Evolutionary conservation across 2,797 vertebrate species (phyloP).

Genomic region (Mormyrus hasselquistii): DNA sequence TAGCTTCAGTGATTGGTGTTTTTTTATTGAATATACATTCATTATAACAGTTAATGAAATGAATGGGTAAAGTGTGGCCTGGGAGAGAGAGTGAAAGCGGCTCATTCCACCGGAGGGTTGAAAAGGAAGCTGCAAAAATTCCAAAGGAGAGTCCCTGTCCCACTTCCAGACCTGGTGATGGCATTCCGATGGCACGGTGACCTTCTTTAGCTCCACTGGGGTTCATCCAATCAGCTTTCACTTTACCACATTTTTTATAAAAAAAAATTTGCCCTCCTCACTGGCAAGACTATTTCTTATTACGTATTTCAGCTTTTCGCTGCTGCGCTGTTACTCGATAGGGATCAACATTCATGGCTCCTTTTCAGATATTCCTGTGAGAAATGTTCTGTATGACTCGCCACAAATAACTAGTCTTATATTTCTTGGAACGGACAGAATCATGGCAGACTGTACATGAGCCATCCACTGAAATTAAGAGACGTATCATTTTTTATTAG

Average conservation of each 20-base stretch:
- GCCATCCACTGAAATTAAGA: background rate
- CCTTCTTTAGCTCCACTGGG: background rate
- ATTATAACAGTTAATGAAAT: constrained; percentile 3
- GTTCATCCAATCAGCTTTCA: background rate
- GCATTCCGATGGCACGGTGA: background rate
- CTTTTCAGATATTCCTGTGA: background rate
- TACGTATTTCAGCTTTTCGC: background rate
- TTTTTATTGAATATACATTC: background rate
- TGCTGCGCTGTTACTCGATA: background rate
- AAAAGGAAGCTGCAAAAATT: background rate
- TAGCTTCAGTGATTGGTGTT: background rate
- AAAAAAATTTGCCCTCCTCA: background rate
- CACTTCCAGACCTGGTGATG: background rate
- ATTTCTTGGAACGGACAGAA: background rate
- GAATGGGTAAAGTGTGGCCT: background rate
- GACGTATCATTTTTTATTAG: background rate
- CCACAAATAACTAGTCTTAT: background rate
- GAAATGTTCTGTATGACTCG: background rate
- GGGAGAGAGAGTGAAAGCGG: background rate
- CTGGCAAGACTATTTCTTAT: background rate
- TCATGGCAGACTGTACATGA: background rate
- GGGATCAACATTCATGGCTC: background rate
- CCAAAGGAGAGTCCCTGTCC: background rate
- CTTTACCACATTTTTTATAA: background rate
- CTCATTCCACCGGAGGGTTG: background rate